Evolutionary conservation across 1,140 invertebrate species (phyloP), one percentile per base, ranked within the genome.

Genomic region (Heliothis virescens): DNA sequence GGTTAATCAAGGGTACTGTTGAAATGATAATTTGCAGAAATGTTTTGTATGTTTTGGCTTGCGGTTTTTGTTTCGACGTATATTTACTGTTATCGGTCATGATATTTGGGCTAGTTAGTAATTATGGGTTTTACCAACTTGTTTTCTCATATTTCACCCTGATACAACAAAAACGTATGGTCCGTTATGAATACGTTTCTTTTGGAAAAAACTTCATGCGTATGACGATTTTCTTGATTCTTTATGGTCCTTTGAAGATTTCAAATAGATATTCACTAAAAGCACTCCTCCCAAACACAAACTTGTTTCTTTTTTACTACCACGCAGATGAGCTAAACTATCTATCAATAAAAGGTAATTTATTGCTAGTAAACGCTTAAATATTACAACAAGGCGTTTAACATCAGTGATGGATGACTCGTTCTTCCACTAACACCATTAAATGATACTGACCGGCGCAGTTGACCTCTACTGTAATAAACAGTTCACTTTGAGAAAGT

Each of bases 271-370:
- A 12, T 59, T 13, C 9, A 59, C 18, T 3, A 12, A 2, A 26
- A 21, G 9, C 18, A 59, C 26, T 2, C 57, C 57, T 13, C 3
- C 1, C 2, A 11, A 3, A 11, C 3, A 3, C 9, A 21, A 15
- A 11, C 3, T 2, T 21, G 3, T 11, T 12, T 59, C 9, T 59
- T 59, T n/a, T 21, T 26, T 26, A 57, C 18, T 57, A 18, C n/a
- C 16, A 18, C n/a, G n/a, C 5, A 18, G 34, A 12, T 29, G 47
- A 69, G 47, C 26, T 41, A 69, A 47, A 34, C 34, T 47, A 65
- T 52, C 65, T 69, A 69, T 69, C 48, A 69, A 69, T 69, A 52
- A 52, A 69, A 18, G 11, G 18, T 52, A 69, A 69, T 69, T 69
- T 69, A 69, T 69, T 48, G 34, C 34, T 41, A 41, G 34, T 41